Base-by-base conservation (phyloP, 2,888 invertebrate genomes). In the Gymnosoma rotundatum region DNA sequence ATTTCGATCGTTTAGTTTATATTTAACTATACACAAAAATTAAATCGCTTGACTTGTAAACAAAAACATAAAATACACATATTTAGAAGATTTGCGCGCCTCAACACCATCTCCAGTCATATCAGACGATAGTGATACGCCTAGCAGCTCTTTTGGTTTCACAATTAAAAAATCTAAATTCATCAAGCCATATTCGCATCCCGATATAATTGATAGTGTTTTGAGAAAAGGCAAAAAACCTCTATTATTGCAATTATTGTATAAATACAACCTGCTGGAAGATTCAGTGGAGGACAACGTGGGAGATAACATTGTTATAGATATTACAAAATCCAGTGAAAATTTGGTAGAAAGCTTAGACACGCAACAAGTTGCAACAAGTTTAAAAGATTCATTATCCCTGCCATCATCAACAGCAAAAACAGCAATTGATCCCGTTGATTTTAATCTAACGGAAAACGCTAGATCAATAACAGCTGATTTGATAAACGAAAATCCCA, bases 81-180 rank as follows among this genome's bases (percentile, higher is more conserved):
- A 73, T 78, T 82, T 83, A 87, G 87, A 87, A 78, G 86, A 85
- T 76, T 79, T 86, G 21, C 86, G 86, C 60, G 83, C 79, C 52
- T 50, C 84, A 54, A 87, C 87, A 48, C 86, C 87, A 70, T 86
- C 87, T 25, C 87, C 87, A 56, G 85, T 86, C 18, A 86, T 87
- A 58, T 87, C 87, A 18, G 86, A 87, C 20, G 86, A 85, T 75
- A 72, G 74, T 45, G 60, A 81, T 20, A 48, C 69, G 48, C 20
- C 25, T 36, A 64, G 45, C 64, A 66, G 75, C 56, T 58, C 73
- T 52, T 69, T 38, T 32, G 67, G 45, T 63, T 45, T 56, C 5
- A 58, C 54, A 64, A 48, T 66, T 38, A 56, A 9, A n/a, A 76
- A 50, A 60, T 16, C 50, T 48, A 21, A 42, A 48, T 54, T 58